Conservation (phyloP, 2,113 vertebrate species). For the Syngnathus scovelli region DNA sequence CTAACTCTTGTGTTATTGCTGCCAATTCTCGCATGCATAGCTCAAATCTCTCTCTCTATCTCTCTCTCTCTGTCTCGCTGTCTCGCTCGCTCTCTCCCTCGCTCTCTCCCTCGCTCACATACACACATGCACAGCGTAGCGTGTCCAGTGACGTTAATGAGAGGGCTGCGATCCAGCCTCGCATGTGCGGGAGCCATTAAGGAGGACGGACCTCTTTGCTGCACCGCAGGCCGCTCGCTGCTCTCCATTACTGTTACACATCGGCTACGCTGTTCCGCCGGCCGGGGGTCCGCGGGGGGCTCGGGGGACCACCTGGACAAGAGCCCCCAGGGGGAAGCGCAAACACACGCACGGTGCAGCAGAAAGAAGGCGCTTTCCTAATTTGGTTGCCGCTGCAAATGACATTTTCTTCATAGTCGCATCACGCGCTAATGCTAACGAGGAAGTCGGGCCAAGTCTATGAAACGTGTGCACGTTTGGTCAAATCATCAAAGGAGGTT, state of each 20-base stretch:
- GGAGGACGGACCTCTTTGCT: conserved; percentile 57
- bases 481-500: not conserved
- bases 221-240: conserved; percentile 55
- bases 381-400: not conserved
- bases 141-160: conserved; percentile 68
- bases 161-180: conserved; percentile 61
- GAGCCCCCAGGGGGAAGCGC: not conserved
- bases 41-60: too few species aligned
- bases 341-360: not conserved
- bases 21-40: too few species aligned
- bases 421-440: not conserved
- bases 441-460: not conserved
- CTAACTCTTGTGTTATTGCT: too few species aligned
- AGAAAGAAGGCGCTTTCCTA: not conserved
- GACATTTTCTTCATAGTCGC: not conserved
- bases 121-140: conserved; percentile 42
- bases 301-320: conserved; percentile 46
- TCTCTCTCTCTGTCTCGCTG: too few species aligned
- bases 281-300: conserved; percentile 27
- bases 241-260: conserved; percentile 57
- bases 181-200: conserved; percentile 70
- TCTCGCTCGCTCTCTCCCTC: not conserved
- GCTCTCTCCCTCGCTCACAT: conserved; percentile 23
- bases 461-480: too few species aligned
- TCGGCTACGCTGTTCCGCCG: conserved; percentile 39